A percentile compares a stretch with the other conserved stretches of the same genome.
Conservation (phyloP, 37 sponge, comb jelly and placozoan species). For the Tethya wilhelma region DNA sequence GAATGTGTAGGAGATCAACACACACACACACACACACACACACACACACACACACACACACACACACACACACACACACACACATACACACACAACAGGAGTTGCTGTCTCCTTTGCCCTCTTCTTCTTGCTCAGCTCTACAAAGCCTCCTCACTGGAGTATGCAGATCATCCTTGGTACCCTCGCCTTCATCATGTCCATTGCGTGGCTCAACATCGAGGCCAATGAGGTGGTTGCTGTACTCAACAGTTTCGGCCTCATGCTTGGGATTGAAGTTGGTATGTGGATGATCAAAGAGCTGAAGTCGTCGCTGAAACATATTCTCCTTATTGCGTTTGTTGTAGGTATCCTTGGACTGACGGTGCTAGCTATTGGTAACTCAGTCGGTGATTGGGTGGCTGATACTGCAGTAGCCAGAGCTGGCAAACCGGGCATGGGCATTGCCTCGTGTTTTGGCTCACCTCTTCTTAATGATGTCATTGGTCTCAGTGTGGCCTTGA, state of each 20-base stretch:
- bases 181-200: slow-evolving; percentile 81
- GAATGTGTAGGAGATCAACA: background rate
- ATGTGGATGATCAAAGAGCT: slow-evolving; percentile 5
- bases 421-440: slow-evolving; percentile 89
- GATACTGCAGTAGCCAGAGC: slow-evolving; percentile 88
- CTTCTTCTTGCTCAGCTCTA: slow-evolving; percentile 9
- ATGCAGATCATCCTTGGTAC: slow-evolving; percentile 71
- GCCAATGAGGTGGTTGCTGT: slow-evolving; percentile 85
- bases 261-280: slow-evolving; percentile 83
- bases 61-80: background rate
- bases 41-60: background rate
- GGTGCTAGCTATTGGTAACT: slow-evolving; percentile 92
- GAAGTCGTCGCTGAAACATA: too few relatives aligned
- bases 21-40: background rate
- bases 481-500: slow-evolving; percentile 84
- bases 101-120: background rate
- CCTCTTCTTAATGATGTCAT: slow-evolving; percentile 93
- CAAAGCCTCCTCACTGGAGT: slow-evolving; percentile 36
- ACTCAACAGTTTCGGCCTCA: slow-evolving; percentile 73
- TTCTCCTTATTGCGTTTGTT: background rate
- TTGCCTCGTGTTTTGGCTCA: slow-evolving; percentile 91
- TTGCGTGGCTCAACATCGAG: slow-evolving; percentile 84
- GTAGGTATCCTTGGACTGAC: slow-evolving; percentile 89
- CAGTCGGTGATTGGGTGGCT: slow-evolving; percentile 92
- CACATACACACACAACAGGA: background rate